These are phyloP conservation scores for Geopemphigus sp. DNA, from an alignment of 1,140 invertebrate genomes.

Conservation along the genomic window DNA sequence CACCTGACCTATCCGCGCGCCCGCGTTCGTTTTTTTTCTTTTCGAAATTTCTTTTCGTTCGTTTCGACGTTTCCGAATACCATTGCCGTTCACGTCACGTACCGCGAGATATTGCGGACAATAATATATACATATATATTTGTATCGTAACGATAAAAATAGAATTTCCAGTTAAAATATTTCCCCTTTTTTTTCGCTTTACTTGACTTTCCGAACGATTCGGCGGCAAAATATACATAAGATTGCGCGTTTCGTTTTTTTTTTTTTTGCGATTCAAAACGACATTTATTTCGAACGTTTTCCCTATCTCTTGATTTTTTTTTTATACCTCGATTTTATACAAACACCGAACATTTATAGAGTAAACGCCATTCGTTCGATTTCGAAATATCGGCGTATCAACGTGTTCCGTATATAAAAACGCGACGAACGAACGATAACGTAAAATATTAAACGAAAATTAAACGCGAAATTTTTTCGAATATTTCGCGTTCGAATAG, in stretches of 20 bases:
- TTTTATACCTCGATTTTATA: not conserved
- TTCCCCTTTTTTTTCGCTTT: not conserved
- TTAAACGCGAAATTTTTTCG: too few species aligned
- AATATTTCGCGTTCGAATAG: too few species aligned
- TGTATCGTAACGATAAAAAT: not conserved
- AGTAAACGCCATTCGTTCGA: not conserved
- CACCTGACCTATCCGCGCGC: not conserved
- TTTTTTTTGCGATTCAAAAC: not conserved
- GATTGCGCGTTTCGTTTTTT: not conserved
- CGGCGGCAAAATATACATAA: not conserved
- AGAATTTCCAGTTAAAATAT: constrained; percentile 6
- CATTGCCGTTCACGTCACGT: constrained; percentile 11
- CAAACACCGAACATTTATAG: not conserved
- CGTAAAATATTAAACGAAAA: too few species aligned
- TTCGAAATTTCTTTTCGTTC: constrained; percentile 15
- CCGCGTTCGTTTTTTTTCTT: too few species aligned
- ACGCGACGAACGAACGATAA: too few species aligned
- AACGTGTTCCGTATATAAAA: not conserved
- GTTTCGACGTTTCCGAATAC: not conserved
- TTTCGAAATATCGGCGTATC: not conserved
- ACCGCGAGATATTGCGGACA: not conserved
- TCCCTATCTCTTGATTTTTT: not conserved
- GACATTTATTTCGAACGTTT: not conserved
- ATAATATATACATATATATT: not conserved
- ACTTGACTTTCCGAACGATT: not conserved